Conservation (phyloP, 2,113 vertebrate species). For the Vulpes lagopus region DNA sequence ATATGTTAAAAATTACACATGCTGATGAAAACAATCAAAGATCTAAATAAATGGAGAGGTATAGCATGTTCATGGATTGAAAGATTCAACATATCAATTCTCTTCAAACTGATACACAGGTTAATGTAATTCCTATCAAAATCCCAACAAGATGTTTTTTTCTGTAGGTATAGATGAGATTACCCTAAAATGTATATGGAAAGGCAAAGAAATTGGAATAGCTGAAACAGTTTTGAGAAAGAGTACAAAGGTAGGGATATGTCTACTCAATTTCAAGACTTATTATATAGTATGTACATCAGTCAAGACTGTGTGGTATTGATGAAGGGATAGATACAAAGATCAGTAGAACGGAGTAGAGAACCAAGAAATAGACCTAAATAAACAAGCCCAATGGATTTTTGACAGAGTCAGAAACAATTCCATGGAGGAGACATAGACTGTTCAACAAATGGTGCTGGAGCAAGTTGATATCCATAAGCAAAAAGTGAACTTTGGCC, state of each 20-base stretch:
- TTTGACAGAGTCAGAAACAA: neutral
- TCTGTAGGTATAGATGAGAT: neutral
- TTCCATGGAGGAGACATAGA: neutral
- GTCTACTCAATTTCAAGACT: neutral
- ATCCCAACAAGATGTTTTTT: neutral
- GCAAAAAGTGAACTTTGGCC: neutral
- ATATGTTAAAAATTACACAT: neutral
- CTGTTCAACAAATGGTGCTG: neutral
- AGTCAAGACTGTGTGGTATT: neutral
- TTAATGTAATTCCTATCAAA: slow-evolving; percentile 10
- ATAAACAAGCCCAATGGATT: neutral
- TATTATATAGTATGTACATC: neutral
- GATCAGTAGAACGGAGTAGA: neutral
- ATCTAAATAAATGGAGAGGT: neutral
- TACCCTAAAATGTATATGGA: neutral
- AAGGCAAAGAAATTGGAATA: neutral
- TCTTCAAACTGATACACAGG: neutral
- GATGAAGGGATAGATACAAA: neutral
- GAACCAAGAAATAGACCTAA: neutral
- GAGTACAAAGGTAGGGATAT: neutral
- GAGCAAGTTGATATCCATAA: neutral
- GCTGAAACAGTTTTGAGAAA: neutral
- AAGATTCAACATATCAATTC: neutral
- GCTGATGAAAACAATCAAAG: neutral
- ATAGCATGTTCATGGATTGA: neutral